Percentiles rank a stretch among this genome's conserved stretches.
phyloP scores from a whole-genome alignment of 2,113 vertebrate genomes.

The Aramus guarauna region DNA sequence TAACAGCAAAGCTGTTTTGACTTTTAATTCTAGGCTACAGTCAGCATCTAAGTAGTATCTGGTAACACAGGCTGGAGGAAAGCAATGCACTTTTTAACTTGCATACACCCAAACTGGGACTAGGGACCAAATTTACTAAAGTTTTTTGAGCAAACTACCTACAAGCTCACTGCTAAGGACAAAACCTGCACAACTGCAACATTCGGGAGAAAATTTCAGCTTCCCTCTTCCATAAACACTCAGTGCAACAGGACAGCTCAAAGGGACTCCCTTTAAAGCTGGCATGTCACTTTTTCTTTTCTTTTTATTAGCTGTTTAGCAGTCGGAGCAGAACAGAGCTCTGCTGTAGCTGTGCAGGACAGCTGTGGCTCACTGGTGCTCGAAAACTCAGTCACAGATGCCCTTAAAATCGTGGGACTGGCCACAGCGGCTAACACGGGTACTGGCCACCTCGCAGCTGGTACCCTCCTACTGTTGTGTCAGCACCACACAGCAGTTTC shows the following conservation, averaged over 20 bases:
- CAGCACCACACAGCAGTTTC: not conserved
- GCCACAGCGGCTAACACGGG: rapidly evolving
- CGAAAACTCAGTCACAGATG: not conserved
- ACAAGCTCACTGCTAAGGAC: not conserved
- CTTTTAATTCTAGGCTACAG: not conserved
- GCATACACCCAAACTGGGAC: not conserved
- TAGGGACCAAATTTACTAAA: not conserved
- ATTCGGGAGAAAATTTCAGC: not conserved
- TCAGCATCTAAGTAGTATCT: not conserved
- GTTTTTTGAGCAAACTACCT: not conserved
- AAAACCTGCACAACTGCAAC: not conserved
- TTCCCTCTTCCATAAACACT: not conserved
- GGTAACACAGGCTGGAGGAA: not conserved
- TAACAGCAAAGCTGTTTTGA: not conserved
- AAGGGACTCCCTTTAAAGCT: not conserved
- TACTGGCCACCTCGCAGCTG: not conserved
- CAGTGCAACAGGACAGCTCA: not conserved
- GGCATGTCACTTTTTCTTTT: no score
- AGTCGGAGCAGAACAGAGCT: not conserved
- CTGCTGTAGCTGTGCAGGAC: not conserved
- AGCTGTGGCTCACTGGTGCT: not conserved
- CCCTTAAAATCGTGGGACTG: rapidly evolving
- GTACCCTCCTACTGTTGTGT: not conserved
- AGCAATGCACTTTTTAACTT: not conserved
- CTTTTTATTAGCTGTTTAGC: not conserved